Conservation (phyloP, 2,113 vertebrate species). For the Pseudopodoces humilis region DNA sequence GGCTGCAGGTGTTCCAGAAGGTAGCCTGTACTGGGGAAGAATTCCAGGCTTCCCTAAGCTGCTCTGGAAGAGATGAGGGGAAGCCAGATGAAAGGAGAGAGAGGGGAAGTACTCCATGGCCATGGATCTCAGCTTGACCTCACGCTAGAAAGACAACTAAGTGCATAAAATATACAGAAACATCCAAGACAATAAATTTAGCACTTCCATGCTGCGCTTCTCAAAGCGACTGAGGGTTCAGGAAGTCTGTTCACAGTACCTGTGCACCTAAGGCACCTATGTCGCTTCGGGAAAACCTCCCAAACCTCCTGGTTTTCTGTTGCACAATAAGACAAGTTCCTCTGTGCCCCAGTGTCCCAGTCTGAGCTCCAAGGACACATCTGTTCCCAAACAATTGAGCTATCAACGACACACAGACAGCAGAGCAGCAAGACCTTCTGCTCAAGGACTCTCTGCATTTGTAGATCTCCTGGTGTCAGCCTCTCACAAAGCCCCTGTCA, state of each 20-base stretch:
- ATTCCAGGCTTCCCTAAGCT: not conserved
- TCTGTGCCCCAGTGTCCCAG: not conserved
- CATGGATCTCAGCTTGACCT: not conserved
- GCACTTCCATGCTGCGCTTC: not conserved
- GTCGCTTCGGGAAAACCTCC: not conserved
- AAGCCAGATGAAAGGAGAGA: not conserved
- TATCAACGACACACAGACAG: conserved; percentile 15
- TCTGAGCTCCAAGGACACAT: conserved; percentile 20
- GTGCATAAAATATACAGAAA: not conserved
- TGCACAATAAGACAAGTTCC: not conserved
- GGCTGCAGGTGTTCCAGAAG: not conserved
- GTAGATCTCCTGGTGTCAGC: not conserved
- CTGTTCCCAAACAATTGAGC: conserved; percentile 42
- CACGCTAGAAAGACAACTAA: not conserved
- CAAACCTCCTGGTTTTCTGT: not conserved
- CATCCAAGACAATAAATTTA: not conserved
- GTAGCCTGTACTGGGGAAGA: not conserved
- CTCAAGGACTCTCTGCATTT: conserved; percentile 24
- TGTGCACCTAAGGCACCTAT: not conserved
- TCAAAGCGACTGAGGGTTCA: not conserved
- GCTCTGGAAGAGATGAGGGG: not conserved
- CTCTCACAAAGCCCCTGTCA: conserved; percentile 41
- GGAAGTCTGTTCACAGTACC: not conserved
- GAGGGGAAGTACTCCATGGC: not conserved
- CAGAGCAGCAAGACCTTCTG: conserved; percentile 43